Evolutionary conservation across 2,888 invertebrate genomes (phyloP), one percentile per base, ranked within the genome.

Genomic region (Drosophila prolongata): DNA sequence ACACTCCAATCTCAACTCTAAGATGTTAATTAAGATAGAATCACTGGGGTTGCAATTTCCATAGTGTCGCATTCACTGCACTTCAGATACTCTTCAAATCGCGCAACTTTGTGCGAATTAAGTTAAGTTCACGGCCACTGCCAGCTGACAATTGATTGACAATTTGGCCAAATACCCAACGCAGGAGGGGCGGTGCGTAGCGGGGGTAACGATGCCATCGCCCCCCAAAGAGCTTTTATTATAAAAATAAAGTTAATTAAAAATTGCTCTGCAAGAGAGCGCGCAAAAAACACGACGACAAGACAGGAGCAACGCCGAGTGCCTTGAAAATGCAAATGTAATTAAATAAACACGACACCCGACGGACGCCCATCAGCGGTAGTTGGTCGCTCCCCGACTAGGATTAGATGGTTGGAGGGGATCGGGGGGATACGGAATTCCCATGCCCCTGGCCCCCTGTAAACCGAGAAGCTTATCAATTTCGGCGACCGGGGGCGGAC

Each of bases 211-310:
- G 24, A 24, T 16, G 52, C 43, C 59, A 55, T 46, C 42, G 46
- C 60, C 69, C 75, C 49, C 35, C 62, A 61, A 54, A 64, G 67
- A 77, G 78, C 66, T 74, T 72, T 76, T 62, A 65, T 78, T 62
- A 65, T 78, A 69, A 69, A 75, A 87, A 74, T 86, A 78, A 83
- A 85, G 87, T 85, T 85, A 83, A 85, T 85, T 85, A 86, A 88
- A 86, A 85, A 85, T 59, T 82, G 73, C 64, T 67, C 59, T 55
- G 57, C 52, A 35, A 49, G 34, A 46, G 66, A 60, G 62, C 14
- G 60, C 24, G 14, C 10, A 30, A 27, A 16, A 11, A 47, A 34
- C 66, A 44, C 44, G 52, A 37, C 53, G 55, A 34, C 66, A 68
- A 37, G 50, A 55, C 44, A 59, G 24, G 38, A 67, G n/a, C 59